A percentile compares a stretch with the other conserved stretches of the same genome.
These are phyloP conservation scores for Metallyticus violacea DNA, from an alignment of 2,888 invertebrate genomes.

Conservation along the genomic window DNA sequence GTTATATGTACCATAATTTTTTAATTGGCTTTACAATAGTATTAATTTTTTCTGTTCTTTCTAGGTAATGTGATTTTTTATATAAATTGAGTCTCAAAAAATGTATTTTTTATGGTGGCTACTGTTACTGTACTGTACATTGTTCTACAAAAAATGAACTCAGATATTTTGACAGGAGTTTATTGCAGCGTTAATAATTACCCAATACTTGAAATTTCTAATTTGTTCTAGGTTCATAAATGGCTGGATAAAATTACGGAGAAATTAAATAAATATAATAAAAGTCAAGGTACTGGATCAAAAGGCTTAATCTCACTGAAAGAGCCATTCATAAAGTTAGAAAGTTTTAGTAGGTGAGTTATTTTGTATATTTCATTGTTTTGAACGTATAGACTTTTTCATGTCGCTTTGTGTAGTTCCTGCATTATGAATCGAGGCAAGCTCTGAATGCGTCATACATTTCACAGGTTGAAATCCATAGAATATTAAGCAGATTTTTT, in stretches of 20 bases:
- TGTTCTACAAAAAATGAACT: too few species aligned
- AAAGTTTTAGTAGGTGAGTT: constrained; percentile 5
- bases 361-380: not conserved
- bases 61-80: too few species aligned
- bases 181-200: too few species aligned
- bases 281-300: not conserved
- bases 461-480: not conserved
- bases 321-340: constrained; percentile 15
- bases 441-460: not conserved
- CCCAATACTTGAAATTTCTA: not conserved
- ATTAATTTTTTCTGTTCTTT: too few species aligned
- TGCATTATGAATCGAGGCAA: not conserved
- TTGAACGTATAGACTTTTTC: not conserved
- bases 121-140: too few species aligned
- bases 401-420: not conserved
- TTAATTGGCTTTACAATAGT: too few species aligned
- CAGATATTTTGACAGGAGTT: too few species aligned
- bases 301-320: not conserved
- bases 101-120: too few species aligned
- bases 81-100: too few species aligned
- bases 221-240: constrained; percentile 22
- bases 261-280: not conserved
- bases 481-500: not conserved
- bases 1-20: too few species aligned
- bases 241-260: constrained; percentile 24